Evolutionary conservation across 2,113 vertebrate species (phyloP).

Genomic region (Beaufortia kweichowensis): DNA sequence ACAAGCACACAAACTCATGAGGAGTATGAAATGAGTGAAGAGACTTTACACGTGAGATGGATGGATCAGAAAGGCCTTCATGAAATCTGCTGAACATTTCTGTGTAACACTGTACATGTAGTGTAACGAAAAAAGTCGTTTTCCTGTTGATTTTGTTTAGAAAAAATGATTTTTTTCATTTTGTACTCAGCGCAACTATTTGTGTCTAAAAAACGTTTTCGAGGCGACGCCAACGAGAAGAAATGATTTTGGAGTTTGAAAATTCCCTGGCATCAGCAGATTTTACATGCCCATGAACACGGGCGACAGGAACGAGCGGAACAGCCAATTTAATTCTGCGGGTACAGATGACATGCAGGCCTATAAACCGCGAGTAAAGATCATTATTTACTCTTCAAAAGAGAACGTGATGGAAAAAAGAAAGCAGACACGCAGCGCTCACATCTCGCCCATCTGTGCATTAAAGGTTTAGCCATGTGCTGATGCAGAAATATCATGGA

Average conservation of each 20-base stretch:
- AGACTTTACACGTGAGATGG: background rate
- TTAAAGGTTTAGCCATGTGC: conserved; percentile 4
- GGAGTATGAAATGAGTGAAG: background rate
- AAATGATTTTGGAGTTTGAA: too few species aligned
- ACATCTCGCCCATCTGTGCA: background rate
- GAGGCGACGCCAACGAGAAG: too few species aligned
- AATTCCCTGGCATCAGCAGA: too few species aligned
- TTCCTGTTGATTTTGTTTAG: background rate
- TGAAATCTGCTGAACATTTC: background rate
- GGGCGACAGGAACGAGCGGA: too few species aligned
- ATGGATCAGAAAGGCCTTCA: background rate
- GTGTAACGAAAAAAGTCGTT: background rate
- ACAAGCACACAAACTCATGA: background rate
- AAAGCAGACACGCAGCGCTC: background rate
- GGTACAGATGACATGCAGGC: background rate
- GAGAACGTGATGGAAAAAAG: background rate
- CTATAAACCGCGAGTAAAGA: background rate
- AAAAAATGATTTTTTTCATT: background rate
- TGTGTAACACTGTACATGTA: background rate
- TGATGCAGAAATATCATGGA: conserved; percentile 40
- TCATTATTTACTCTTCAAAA: background rate
- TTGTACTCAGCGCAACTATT: too few species aligned
- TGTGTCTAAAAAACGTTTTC: too few species aligned
- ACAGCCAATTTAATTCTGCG: background rate
- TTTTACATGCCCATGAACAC: too few species aligned